Evolutionary conservation across 2,797 vertebrate species (phyloP).

Genomic region (Lacerta agilis): DNA sequence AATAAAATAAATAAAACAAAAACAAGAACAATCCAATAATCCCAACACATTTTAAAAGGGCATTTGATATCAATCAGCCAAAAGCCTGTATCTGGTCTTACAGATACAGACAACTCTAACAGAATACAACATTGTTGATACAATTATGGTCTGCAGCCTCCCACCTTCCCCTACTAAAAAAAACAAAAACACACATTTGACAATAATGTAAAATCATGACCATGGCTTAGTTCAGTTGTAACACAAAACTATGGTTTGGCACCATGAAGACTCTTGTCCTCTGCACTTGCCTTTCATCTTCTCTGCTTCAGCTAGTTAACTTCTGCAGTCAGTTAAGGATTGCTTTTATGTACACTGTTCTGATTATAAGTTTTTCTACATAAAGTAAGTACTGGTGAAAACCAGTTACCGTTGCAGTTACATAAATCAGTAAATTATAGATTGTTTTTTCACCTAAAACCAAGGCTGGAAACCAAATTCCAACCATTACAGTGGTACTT

Average conservation of each 20-base stretch:
- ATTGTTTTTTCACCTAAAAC: neutral
- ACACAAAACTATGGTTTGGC: neutral
- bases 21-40: too few species aligned
- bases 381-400: neutral
- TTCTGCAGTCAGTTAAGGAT: neutral
- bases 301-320: neutral
- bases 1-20: too few species aligned
- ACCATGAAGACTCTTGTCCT: neutral
- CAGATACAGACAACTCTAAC: neutral
- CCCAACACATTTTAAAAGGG: too few species aligned
- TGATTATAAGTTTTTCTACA: too few species aligned
- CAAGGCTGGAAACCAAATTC: neutral
- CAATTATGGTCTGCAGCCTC: neutral
- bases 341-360: too few species aligned
- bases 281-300: neutral
- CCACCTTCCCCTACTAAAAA: too few species aligned
- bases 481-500: neutral
- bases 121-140: neutral
- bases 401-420: neutral
- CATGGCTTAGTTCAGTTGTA: neutral
- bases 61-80: too few species aligned
- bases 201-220: neutral
- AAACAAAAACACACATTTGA: neutral
- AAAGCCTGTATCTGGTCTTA: neutral
- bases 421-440: neutral